These are phyloP conservation scores for Heliconius melpomene DNA, from an alignment of 1,140 invertebrate genomes.

Conservation along the genomic window DNA sequence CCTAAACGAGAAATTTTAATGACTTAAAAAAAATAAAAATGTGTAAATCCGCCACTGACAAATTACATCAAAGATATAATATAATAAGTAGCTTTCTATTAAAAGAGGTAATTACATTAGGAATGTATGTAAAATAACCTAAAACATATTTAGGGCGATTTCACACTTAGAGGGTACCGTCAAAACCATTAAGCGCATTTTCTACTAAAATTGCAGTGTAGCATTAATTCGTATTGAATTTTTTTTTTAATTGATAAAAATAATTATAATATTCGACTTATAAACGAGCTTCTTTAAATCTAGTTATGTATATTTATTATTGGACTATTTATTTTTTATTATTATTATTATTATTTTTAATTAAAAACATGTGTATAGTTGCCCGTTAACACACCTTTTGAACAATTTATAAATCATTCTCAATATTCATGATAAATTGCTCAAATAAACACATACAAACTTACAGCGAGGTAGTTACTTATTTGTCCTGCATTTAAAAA, in stretches of 20 bases:
- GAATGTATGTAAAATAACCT: neutral
- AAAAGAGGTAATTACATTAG: neutral
- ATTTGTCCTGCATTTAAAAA: conserved; percentile 18
- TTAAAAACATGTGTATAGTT: neutral
- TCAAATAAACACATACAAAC: conserved; percentile 23
- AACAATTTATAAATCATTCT: neutral
- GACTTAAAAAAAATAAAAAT: too few species aligned
- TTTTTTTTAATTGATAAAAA: too few species aligned
- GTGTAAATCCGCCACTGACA: too few species aligned
- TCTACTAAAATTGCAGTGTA: too few species aligned
- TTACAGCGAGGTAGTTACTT: conserved; percentile 33
- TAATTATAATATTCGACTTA: too few species aligned
- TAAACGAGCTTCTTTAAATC: too few species aligned
- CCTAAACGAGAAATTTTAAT: too few species aligned
- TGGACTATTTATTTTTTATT: too few species aligned
- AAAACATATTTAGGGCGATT: neutral
- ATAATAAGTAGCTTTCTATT: neutral
- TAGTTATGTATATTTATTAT: too few species aligned
- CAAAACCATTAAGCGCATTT: too few species aligned
- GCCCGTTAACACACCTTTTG: neutral
- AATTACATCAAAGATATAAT: neutral
- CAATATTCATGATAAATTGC: neutral
- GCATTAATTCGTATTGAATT: too few species aligned
- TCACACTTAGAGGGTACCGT: neutral
- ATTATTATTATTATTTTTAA: too few species aligned